Percentiles rank a stretch among this genome's conserved stretches.
Conservation (phyloP, 2,797 vertebrate species). For the Aplochiton taeniatus region DNA sequence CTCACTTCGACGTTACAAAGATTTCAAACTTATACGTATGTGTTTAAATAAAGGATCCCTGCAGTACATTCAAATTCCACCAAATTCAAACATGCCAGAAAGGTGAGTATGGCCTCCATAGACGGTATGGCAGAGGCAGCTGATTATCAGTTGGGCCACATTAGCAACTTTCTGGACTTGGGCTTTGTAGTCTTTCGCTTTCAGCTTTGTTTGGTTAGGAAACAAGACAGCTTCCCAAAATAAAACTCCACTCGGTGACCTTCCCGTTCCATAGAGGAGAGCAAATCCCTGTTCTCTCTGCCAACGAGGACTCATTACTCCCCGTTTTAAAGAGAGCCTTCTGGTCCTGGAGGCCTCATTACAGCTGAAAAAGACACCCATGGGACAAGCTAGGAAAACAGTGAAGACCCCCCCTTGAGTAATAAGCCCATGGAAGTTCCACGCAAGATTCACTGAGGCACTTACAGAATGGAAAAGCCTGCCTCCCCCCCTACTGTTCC, state of each 20-base stretch:
- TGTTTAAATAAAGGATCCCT: conserved; percentile 24
- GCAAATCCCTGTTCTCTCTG: conserved; percentile 76
- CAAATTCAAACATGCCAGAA: conserved; percentile 31
- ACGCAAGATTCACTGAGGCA: conserved; percentile 73
- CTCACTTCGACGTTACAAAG: conserved; percentile 34
- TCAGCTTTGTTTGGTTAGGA: conserved; percentile 73
- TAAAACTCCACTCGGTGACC: conserved; percentile 77
- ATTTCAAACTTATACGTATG: conserved; percentile 29
- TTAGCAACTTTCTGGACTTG: conserved; percentile 60
- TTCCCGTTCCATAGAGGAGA: conserved; percentile 74
- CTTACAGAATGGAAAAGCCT: conserved; percentile 68
- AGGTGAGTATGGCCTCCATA: conserved; percentile 43
- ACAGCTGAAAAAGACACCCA: conserved; percentile 82
- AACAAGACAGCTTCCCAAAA: conserved; percentile 77
- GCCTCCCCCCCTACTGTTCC: conserved; percentile 68
- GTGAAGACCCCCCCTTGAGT: conserved; percentile 76
- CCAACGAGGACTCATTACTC: conserved; percentile 80
- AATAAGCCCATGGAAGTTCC: conserved; percentile 76
- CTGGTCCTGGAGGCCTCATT: conserved; percentile 82
- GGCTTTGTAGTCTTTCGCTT: conserved; percentile 75
- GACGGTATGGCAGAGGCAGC: conserved; percentile 54
- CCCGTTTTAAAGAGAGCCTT: conserved; percentile 77
- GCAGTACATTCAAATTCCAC: conserved; percentile 14
- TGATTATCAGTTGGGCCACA: conserved; percentile 60
- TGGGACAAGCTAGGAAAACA: conserved; percentile 77